Evolutionary conservation across 2,113 vertebrate genomes (phyloP), one percentile per base, ranked within the genome.

Genomic region (Neolamprologus sp.): DNA sequence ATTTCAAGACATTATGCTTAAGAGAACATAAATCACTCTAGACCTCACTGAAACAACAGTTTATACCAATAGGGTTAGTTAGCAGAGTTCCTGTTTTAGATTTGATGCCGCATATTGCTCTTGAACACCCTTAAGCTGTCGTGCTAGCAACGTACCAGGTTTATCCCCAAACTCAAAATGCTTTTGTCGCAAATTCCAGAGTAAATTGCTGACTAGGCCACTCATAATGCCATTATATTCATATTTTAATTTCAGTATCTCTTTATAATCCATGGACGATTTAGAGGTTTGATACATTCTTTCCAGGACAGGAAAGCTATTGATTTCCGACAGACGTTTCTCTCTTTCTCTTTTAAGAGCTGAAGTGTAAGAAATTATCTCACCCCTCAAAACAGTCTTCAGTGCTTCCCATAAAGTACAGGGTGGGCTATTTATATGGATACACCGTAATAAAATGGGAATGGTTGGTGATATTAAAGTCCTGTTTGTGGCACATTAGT

Each of bases 391-490:
- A 63, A 33, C 28, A 10, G 16, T 63, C 60, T 65, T 37, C 28
- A 65, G 17, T 4, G 30, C 60, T 14, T 55, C 21, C 21, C 54
- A 55, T 55, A 23, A 23, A 23, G 54, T 54, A 23, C 53, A 54
- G 53, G 6, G 10, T 23, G 53, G 53, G 6, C n/a, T 0, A 54
- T 54, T 53, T 54, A 23, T 54, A 54, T 54, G 53, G 53, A 54
- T 23, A 54, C n/a, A 54, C 53, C 0, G 0, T 54, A 7, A 54
- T 7, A 54, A 54, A 0, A 3, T 23, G 53, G 53, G 53, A 54
- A 54, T 54, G n/a, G 53, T 54, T 54, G 17, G 49, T 51, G 49
- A 51, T 51, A 51, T 3, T 49, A 2, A 49, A 49, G 47, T 49
- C 47, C 7, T 49, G 47, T 19, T 49, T 49, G 47, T 49, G 47